These are phyloP conservation scores for Oreortyx pictus DNA, from an alignment of 2,797 vertebrate genomes.

Conservation along the genomic window DNA sequence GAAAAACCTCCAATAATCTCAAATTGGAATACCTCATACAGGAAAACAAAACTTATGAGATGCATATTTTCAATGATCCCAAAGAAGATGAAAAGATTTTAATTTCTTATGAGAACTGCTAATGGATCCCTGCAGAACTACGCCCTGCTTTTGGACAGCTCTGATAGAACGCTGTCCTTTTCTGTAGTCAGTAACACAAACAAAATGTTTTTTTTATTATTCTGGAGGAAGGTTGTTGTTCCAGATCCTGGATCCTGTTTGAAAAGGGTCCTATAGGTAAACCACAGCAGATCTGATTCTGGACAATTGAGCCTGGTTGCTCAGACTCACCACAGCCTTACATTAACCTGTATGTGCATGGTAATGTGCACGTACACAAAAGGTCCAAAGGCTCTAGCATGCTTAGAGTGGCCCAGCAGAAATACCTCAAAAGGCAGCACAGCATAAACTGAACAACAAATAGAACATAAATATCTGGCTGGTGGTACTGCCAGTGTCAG, in stretches of 20 bases:
- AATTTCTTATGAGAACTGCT: not conserved
- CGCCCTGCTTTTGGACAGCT: not conserved
- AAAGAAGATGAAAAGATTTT: not conserved
- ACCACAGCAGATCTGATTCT: not conserved
- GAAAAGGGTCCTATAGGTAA: not conserved
- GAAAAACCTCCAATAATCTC: not conserved
- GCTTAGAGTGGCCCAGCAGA: not conserved
- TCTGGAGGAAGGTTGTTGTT: not conserved
- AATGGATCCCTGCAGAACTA: not conserved
- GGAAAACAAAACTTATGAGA: not conserved
- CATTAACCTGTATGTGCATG: no score
- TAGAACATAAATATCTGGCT: not conserved
- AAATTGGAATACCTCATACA: not conserved
- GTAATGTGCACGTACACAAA: not conserved
- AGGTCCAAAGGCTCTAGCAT: not conserved
- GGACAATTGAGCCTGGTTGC: not conserved
- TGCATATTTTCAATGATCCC: not conserved
- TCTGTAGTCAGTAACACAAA: not conserved
- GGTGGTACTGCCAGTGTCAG: not conserved
- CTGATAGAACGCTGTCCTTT: not conserved
- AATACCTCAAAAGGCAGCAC: not conserved
- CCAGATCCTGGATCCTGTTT: not conserved
- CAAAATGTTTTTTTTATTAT: accelerated
- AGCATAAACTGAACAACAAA: not conserved
- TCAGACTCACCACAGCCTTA: not conserved